Base-by-base conservation (phyloP, 2,797 vertebrate genomes). In the Octomys mimax region DNA sequence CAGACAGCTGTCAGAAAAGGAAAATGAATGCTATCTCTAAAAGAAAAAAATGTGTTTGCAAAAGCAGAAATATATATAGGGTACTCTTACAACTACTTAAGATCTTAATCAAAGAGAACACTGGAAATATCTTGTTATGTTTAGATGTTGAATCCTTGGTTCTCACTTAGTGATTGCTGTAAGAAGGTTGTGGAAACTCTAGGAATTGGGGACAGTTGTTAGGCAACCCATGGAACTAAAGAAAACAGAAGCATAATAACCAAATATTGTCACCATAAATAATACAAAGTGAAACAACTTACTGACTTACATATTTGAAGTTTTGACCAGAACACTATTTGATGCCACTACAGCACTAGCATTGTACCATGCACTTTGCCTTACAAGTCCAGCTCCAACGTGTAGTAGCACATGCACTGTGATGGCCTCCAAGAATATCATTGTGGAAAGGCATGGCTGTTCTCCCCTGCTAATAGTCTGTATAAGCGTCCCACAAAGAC, bases 11-110 rank as follows among this genome's bases (percentile, higher is more conserved):
- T 59, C 84, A 83, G 64, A 33, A 66, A 4, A 91, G 12, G 39
- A 80, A 95, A 97, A 92, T 62, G 42, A 89, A 75, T 19, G 14
- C 77, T 86, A 79, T 77, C 91, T 93, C 39, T 46, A 26, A 57
- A 62, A 94, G 52, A 36, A 79, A 70, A 81, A 78, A 92, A 79
- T 57, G 19, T 91, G 59, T 85, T 94, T 89, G 75, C 83, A 85
- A 90, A 75, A 57, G 57, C 31, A 57, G 8, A 36, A 16, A 22
- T 64, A 68, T 73, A 75, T 68, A 6, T 0, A 28, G 66, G 46
- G 5, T 22, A 36, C 80, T 78, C 28, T 28, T 87, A 71, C 92
- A 10, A 83, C 61, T 42, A 81, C 49, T 39, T 28, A 62, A 10
- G 42, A 79, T 18, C 31, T 42, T 77, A 75, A 91, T 71, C 46